Percentiles rank a stretch among this genome's conserved stretches.
phyloP scores from a whole-genome alignment of 2,113 vertebrate species.

The Morone saxatilis region DNA sequence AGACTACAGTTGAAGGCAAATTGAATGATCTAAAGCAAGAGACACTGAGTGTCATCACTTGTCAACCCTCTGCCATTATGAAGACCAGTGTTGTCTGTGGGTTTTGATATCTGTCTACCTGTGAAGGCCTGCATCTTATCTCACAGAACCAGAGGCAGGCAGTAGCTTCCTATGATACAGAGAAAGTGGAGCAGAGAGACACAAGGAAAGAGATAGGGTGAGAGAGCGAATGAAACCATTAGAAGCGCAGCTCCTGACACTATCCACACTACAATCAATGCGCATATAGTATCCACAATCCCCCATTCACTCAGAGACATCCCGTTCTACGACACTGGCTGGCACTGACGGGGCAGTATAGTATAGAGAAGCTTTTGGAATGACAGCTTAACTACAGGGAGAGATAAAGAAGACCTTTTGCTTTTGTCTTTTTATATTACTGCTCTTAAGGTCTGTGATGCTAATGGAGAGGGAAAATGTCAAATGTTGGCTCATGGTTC shows the following conservation, averaged over 20 bases:
- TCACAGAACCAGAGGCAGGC: slow-evolving; percentile 54
- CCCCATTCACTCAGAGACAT: slow-evolving; percentile 30
- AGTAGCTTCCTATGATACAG: slow-evolving; percentile 32
- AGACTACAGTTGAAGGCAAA: slow-evolving; percentile 9
- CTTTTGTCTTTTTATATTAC: slow-evolving; percentile 11
- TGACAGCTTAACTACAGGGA: slow-evolving; percentile 52
- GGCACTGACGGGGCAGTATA: slow-evolving; percentile 24
- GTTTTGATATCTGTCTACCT: slow-evolving; percentile 56
- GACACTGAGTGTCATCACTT: slow-evolving; percentile 39
- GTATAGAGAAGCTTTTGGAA: slow-evolving; percentile 37
- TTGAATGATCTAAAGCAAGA: neutral
- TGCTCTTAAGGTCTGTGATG: slow-evolving; percentile 16
- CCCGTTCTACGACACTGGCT: slow-evolving; percentile 37
- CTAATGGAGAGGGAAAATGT: slow-evolving; percentile 1
- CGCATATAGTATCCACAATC: slow-evolving; percentile 53
- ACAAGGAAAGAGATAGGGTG: neutral
- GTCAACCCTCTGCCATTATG: slow-evolving; percentile 28
- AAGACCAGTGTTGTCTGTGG: slow-evolving; percentile 27
- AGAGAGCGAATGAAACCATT: slow-evolving; percentile 54
- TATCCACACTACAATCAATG: slow-evolving; percentile 63
- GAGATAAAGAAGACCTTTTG: slow-evolving; percentile 31
- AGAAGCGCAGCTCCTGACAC: slow-evolving; percentile 43
- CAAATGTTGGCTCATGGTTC: neutral
- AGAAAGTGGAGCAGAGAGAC: slow-evolving; percentile 27
- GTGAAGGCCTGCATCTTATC: slow-evolving; percentile 62